Conservation (phyloP, 2,888 invertebrate genomes). For the Spodoptera littoralis region DNA sequence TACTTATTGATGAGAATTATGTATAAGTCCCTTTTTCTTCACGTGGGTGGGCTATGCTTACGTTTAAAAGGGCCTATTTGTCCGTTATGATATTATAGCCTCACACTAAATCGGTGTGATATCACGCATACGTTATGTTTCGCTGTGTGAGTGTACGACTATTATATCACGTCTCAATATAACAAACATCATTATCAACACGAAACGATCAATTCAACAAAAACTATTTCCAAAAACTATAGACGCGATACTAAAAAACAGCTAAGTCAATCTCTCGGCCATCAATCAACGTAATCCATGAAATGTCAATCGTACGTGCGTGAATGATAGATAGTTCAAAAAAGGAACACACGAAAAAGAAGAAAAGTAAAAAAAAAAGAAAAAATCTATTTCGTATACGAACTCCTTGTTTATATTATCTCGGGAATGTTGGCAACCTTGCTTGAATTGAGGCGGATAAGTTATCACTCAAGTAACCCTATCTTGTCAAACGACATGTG, state of each 20-base stretch:
- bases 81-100: no score
- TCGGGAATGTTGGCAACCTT: conserved; percentile 42
- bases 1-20: no score
- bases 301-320: conserved; percentile 45
- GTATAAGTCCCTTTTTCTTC: no score
- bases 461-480: conserved; percentile 56
- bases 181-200: not conserved
- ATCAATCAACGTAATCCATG: conserved; percentile 36
- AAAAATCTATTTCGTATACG: conserved; percentile 9
- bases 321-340: conserved; percentile 47
- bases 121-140: no score
- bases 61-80: no score
- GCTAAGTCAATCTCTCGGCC: conserved; percentile 22
- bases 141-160: no score
- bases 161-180: not conserved
- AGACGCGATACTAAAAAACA: conserved; percentile 4
- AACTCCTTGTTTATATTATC: conserved; percentile 42
- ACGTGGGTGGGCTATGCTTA: no score
- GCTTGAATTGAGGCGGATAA: conserved; percentile 51
- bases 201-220: not conserved
- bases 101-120: no score
- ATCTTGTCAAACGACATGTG: conserved; percentile 56
- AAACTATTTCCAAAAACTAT: not conserved
- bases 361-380: not conserved
- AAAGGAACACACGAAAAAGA: conserved; percentile 14